Conservation (phyloP, 2,113 vertebrate species). For the Tringa solitaria region DNA sequence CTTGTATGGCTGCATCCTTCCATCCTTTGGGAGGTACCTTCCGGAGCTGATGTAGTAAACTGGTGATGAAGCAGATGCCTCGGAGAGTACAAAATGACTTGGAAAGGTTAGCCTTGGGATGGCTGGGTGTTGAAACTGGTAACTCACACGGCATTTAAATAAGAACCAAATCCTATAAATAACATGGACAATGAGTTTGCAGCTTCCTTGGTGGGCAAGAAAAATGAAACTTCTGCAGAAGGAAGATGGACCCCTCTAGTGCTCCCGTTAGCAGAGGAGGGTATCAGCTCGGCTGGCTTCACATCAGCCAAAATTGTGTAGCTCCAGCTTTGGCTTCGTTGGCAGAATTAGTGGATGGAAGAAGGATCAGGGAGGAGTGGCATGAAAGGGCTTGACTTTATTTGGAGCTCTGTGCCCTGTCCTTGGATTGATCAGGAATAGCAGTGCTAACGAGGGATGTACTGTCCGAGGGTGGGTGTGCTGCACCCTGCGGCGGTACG, state of each 20-base stretch:
- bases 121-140: background rate
- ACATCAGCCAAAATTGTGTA: background rate
- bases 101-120: background rate
- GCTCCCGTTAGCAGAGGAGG: background rate
- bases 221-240: background rate
- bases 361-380: background rate
- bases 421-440: background rate
- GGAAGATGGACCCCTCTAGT: background rate
- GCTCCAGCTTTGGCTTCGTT: background rate
- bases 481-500: background rate
- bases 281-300: background rate
- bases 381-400: background rate
- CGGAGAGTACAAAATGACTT: background rate
- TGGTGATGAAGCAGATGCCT: background rate
- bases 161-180: background rate
- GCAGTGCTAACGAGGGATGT: background rate
- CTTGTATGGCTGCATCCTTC: slow-evolving; percentile 48
- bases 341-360: background rate
- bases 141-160: background rate
- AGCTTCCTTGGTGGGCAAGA: background rate
- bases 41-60: slow-evolving; percentile 12
- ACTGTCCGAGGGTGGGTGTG: background rate
- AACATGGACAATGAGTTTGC: background rate
- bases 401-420: background rate
- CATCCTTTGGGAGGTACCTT: slow-evolving; percentile 1